Evolutionary conservation across 1,140 invertebrate genomes (phyloP).

Genomic region (Chlorops oryzae): DNA sequence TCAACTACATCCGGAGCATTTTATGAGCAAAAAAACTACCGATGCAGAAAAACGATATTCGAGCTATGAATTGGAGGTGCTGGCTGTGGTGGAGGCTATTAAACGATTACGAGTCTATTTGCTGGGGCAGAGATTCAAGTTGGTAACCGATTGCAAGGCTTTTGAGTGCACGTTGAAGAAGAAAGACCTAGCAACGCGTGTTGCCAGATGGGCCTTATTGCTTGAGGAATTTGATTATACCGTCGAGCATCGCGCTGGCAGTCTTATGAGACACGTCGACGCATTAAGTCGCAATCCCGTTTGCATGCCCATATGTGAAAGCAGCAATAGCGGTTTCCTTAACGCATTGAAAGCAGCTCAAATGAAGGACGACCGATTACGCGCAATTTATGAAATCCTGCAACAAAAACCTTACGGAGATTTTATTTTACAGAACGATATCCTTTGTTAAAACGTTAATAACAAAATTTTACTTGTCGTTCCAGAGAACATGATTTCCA

Average conservation of each 20-base stretch:
- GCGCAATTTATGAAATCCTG: neutral
- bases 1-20: neutral
- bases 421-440: conserved; percentile 1
- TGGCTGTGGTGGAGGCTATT: conserved; percentile 47
- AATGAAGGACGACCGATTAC: conserved; percentile 8
- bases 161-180: conserved; percentile 23
- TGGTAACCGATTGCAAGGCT: conserved; percentile 29
- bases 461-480: neutral
- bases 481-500: conserved; percentile 3
- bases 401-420: conserved; percentile 1
- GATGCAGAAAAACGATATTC: conserved; percentile 41
- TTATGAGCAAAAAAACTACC: conserved; percentile 36
- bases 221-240: conserved; percentile 34
- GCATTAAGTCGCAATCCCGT: conserved; percentile 30
- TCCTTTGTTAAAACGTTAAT: conserved; percentile 13
- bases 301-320: neutral
- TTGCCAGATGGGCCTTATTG: conserved; percentile 17
- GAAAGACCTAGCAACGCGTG: conserved; percentile 23
- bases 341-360: conserved; percentile 5
- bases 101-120: conserved; percentile 46
- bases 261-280: conserved; percentile 47
- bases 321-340: neutral
- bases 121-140: conserved; percentile 37
- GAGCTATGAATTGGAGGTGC: conserved; percentile 46
- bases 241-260: conserved; percentile 39